Evolutionary conservation across 2,113 vertebrate genomes (phyloP).

Genomic region (Recurvirostra avosetta): DNA sequence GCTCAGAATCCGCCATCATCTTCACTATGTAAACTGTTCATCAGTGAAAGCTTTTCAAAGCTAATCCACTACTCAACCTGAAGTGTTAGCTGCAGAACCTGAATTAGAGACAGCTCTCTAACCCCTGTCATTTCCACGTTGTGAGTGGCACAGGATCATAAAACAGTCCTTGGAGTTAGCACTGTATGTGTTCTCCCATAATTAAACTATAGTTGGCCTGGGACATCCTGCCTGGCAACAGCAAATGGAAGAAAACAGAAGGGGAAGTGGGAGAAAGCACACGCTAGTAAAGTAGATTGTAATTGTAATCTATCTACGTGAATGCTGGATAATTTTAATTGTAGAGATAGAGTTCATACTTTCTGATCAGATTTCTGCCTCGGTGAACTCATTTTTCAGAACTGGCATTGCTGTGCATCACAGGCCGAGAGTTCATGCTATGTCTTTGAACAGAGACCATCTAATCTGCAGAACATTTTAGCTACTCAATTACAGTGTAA

Average conservation of each 20-base stretch:
- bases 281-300: background rate
- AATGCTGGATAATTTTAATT: background rate
- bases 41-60: background rate
- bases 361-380: background rate
- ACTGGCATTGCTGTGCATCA: background rate
- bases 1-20: background rate
- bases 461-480: conserved; percentile 5
- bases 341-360: background rate
- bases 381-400: background rate
- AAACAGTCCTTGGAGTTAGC: background rate
- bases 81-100: background rate
- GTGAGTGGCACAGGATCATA: background rate
- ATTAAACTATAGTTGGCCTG: background rate
- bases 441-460: background rate
- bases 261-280: background rate
- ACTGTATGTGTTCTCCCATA: background rate
- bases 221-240: background rate
- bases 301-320: background rate
- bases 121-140: background rate
- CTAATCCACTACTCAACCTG: background rate
- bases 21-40: background rate
- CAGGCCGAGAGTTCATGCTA: background rate
- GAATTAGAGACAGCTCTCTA: background rate
- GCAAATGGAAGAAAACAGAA: background rate
- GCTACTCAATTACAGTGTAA: background rate